A percentile compares a stretch with the other conserved stretches of the same genome.
phyloP scores from a whole-genome alignment of 1,140 invertebrate genomes.

The Drosophila subobscura region DNA sequence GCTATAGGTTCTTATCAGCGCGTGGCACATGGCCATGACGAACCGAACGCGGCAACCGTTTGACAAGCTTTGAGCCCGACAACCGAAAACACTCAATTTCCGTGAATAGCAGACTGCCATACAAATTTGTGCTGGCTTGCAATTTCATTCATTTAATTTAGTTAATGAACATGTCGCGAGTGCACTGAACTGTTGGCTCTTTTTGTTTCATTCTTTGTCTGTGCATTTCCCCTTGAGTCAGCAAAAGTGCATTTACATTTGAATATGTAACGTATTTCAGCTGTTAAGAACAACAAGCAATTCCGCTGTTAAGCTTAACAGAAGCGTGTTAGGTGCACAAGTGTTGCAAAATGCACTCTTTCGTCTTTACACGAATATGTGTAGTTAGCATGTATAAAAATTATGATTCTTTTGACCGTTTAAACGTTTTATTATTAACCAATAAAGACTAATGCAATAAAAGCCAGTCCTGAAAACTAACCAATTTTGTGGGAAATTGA shows the following conservation, averaged over 20 bases:
- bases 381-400: too few species aligned
- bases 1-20: too few species aligned
- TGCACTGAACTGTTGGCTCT: constrained; percentile 36
- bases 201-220: constrained; percentile 24
- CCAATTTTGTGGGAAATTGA: too few species aligned
- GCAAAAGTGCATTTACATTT: constrained; percentile 15
- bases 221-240: constrained; percentile 27
- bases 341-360: not conserved
- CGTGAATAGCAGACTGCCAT: too few species aligned
- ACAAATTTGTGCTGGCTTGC: constrained; percentile 30
- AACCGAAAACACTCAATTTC: constrained; percentile 4
- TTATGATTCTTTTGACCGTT: too few species aligned
- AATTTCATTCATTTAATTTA: constrained; percentile 47
- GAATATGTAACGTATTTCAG: constrained; percentile 11
- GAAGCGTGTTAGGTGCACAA: not conserved
- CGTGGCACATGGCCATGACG: too few species aligned
- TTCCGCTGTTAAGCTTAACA: not conserved
- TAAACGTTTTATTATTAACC: too few species aligned
- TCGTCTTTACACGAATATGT: too few species aligned
- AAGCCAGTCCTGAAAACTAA: too few species aligned
- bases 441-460: too few species aligned
- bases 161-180: constrained; percentile 45
- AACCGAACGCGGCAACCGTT: too few species aligned
- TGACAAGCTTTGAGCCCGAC: too few species aligned
- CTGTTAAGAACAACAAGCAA: not conserved